Evolutionary conservation across 1,140 invertebrate species (phyloP).

Genomic region (Eueides isabella): DNA sequence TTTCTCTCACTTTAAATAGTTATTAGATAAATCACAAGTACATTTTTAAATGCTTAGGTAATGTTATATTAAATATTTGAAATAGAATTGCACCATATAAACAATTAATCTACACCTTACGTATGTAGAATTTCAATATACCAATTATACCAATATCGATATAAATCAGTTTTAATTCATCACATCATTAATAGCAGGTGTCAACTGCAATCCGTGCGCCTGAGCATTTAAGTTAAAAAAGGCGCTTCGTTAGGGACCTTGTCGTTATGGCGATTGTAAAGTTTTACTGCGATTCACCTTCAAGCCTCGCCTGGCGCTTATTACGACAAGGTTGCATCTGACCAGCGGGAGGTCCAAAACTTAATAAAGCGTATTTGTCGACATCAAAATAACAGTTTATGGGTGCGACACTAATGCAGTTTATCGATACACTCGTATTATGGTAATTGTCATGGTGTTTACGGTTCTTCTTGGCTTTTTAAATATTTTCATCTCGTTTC

Average conservation of each 20-base stretch:
- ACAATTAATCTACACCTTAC: too few species aligned
- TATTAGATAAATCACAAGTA: too few species aligned
- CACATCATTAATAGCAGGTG: constrained; percentile 66
- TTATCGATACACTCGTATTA: constrained; percentile 54
- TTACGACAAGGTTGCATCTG: constrained; percentile 63
- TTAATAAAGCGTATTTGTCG: constrained; percentile 80
- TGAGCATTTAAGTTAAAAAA: constrained; percentile 75
- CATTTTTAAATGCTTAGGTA: too few species aligned
- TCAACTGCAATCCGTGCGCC: constrained; percentile 67
- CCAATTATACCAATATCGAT: background rate
- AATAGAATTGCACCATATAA: too few species aligned
- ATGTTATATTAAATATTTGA: too few species aligned
- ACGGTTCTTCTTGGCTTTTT: constrained; percentile 23
- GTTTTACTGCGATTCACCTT: constrained; percentile 50
- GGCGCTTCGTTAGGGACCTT: constrained; percentile 58
- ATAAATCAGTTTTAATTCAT: background rate
- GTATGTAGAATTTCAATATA: background rate
- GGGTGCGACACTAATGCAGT: constrained; percentile 66
- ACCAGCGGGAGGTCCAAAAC: constrained; percentile 67
- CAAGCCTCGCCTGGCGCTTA: constrained; percentile 36
- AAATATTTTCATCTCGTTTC: constrained; percentile 31
- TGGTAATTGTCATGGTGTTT: constrained; percentile 36
- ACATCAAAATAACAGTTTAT: constrained; percentile 79
- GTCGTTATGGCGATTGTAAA: constrained; percentile 61
- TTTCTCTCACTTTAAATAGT: too few species aligned